Conservation (phyloP, 2,888 invertebrate genomes). For the Melanotus villosus region DNA sequence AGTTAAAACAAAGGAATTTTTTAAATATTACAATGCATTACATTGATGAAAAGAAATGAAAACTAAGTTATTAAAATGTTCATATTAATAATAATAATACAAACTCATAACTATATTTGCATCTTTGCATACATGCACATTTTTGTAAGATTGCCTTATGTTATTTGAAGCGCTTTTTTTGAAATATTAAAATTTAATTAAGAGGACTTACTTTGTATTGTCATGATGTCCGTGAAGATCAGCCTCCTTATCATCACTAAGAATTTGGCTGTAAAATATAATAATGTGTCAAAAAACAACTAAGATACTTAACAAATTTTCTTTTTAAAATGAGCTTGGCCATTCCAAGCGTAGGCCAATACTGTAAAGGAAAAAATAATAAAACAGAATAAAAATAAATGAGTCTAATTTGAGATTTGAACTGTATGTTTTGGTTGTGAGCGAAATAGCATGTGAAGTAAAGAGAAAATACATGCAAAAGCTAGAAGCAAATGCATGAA, state of each 20-base stretch:
- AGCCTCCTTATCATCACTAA: conserved; percentile 76
- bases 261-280: conserved; percentile 74
- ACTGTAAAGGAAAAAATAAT: conserved; percentile 35
- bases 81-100: background rate
- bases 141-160: too few species aligned
- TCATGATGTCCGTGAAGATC: conserved; percentile 72
- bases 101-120: too few species aligned
- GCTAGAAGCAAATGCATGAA: conserved; percentile 39
- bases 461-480: conserved; percentile 41
- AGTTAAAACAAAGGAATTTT: too few species aligned
- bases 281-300: conserved; percentile 27
- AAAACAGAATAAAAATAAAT: conserved; percentile 29
- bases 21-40: too few species aligned
- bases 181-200: background rate
- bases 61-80: background rate
- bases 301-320: background rate
- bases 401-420: conserved; percentile 35
- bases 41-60: too few species aligned
- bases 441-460: conserved; percentile 46
- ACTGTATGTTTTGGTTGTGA: conserved; percentile 43
- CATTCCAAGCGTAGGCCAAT: conserved; percentile 53
- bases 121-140: too few species aligned
- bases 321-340: conserved; percentile 44
- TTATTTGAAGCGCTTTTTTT: too few species aligned
- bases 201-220: conserved; percentile 68